phyloP scores from a whole-genome alignment of 1,140 invertebrate species.

The Asobara japonica region DNA sequence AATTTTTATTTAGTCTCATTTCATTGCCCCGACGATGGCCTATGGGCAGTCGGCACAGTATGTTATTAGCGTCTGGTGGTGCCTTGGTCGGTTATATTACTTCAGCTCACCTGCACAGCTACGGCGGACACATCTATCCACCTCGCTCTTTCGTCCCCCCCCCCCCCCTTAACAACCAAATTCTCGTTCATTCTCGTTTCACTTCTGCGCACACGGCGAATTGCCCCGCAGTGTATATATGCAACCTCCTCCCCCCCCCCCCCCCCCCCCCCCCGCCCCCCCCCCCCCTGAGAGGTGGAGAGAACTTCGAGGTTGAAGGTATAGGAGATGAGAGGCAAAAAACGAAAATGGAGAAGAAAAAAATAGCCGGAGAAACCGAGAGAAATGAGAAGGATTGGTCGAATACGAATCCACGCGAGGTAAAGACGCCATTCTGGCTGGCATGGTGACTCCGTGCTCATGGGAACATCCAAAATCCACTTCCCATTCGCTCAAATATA shows the following conservation, averaged over 20 bases:
- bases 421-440: constrained; percentile 49
- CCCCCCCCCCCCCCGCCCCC: not conserved
- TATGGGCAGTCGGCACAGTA: constrained; percentile 65
- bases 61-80: constrained; percentile 69
- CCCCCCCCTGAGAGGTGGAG: constrained; percentile 24
- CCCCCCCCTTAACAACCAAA: constrained; percentile 29
- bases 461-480: not conserved
- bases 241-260: not conserved
- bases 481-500: constrained; percentile 48
- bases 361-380: constrained; percentile 23
- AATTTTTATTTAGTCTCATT: constrained; percentile 63
- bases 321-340: constrained; percentile 12
- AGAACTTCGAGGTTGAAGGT: constrained; percentile 12
- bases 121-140: constrained; percentile 45
- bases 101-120: constrained; percentile 53
- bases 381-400: constrained; percentile 57
- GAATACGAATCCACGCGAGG: constrained; percentile 48
- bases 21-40: constrained; percentile 63
- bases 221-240: constrained; percentile 24
- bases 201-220: constrained; percentile 25
- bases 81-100: constrained; percentile 60
- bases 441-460: not conserved
- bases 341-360: not conserved
- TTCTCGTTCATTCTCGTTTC: constrained; percentile 32
- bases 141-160: constrained; percentile 45